Conservation (phyloP, 1,140 invertebrate genomes). For the Muscidifurax raptorellus region DNA sequence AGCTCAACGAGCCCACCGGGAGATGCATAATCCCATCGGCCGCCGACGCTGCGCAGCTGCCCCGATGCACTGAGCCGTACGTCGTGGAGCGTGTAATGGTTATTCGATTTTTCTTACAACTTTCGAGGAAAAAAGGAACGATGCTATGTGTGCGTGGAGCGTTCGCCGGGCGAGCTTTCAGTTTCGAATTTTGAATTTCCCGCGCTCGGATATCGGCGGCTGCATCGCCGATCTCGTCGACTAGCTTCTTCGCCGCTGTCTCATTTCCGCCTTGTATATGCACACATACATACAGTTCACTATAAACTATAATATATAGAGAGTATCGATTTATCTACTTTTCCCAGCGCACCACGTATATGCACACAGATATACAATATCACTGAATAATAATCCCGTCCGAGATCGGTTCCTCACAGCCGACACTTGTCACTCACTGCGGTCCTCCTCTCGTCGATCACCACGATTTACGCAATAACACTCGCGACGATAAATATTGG, state of each 20-base stretch:
- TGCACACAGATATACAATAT: too few species aligned
- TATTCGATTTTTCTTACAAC: not conserved
- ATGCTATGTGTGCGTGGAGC: too few species aligned
- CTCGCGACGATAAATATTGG: not conserved
- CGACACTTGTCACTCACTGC: too few species aligned
- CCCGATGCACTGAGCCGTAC: constrained; percentile 13
- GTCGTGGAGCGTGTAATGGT: constrained; percentile 48
- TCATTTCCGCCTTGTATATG: not conserved
- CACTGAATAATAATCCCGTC: too few species aligned
- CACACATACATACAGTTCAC: not conserved
- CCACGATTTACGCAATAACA: not conserved
- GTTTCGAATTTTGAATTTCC: too few species aligned
- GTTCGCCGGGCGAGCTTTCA: too few species aligned
- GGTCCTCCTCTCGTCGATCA: too few species aligned
- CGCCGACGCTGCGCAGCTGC: constrained; percentile 59
- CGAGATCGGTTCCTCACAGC: too few species aligned
- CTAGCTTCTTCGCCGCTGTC: not conserved
- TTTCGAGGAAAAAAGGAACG: not conserved
- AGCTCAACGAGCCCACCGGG: constrained; percentile 73
- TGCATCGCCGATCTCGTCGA: not conserved
- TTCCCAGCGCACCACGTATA: too few species aligned
- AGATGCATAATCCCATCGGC: constrained; percentile 74
- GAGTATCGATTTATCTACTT: too few species aligned
- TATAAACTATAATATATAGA: too few species aligned
- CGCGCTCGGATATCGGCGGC: not conserved